Conservation (phyloP, 2,888 invertebrate species). For the Tetrapedia diversipes region DNA sequence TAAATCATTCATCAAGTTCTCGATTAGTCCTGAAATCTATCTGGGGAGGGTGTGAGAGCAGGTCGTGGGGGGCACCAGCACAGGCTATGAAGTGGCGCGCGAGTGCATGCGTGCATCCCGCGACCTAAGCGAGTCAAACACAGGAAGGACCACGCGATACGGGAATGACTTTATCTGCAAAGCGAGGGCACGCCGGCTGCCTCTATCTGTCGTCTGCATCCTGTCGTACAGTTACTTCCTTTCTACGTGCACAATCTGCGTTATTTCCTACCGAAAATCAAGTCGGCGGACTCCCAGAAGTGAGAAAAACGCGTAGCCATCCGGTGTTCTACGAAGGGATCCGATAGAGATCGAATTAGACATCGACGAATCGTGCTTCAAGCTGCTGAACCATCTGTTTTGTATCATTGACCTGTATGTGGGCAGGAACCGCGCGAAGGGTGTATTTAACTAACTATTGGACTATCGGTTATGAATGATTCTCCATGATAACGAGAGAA, state of each 20-base stretch:
- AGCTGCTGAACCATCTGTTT: not conserved
- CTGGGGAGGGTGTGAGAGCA: not conserved
- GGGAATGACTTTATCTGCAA: conserved; percentile 72
- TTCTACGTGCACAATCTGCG: conserved; percentile 65
- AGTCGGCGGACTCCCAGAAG: conserved; percentile 33
- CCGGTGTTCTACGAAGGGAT: not conserved
- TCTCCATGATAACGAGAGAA: not conserved
- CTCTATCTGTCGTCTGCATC: conserved; percentile 78
- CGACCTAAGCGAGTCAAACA: conserved; percentile 51
- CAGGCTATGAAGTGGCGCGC: not conserved
- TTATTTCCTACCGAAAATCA: conserved; percentile 51
- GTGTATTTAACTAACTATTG: not conserved
- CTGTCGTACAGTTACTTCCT: conserved; percentile 76
- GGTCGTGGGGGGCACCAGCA: not conserved
- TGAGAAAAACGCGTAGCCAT: conserved; percentile 12
- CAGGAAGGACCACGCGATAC: conserved; percentile 77
- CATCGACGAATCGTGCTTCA: not conserved
- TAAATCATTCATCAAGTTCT: conserved; percentile 79
- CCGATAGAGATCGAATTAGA: too few species aligned
- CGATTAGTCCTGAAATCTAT: conserved; percentile 45
- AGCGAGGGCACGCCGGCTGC: conserved; percentile 42
- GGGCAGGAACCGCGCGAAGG: not conserved
- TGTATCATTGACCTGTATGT: not conserved
- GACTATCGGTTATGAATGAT: not conserved
- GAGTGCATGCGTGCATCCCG: conserved; percentile 27